phyloP scores from a whole-genome alignment of 1,140 invertebrate genomes.

The Gryon sp. region DNA sequence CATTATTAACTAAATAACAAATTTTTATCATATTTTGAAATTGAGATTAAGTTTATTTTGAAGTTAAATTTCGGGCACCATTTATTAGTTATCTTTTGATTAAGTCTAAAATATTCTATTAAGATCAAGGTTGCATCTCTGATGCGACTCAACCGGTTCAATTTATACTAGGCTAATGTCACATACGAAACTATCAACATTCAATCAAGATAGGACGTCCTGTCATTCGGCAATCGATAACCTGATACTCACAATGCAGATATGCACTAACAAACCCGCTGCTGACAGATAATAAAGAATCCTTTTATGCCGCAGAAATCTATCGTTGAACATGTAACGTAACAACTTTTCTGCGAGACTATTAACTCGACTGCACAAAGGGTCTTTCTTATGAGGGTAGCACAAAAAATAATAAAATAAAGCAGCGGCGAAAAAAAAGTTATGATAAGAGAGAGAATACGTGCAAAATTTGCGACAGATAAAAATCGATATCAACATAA shows the following conservation, averaged over 20 bases:
- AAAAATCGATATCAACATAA: conserved; percentile 35
- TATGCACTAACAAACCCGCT: conserved; percentile 9
- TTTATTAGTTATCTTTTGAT: too few species aligned
- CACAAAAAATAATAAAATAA: conserved; percentile 1
- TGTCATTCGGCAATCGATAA: conserved; percentile 43
- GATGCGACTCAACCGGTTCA: too few species aligned
- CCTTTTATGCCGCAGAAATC: conserved; percentile 17
- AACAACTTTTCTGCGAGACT: conserved; percentile 25
- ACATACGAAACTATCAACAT: conserved; percentile 36
- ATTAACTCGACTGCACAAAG: conserved; percentile 34
- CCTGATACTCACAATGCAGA: conserved; percentile 19
- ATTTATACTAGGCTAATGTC: too few species aligned
- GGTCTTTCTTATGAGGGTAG: not conserved
- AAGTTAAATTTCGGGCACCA: too few species aligned
- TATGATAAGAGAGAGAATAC: conserved; percentile 7
- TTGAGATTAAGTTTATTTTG: too few species aligned
- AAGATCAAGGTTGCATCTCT: too few species aligned
- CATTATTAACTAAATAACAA: too few species aligned
- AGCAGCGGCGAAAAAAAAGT: conserved; percentile 3
- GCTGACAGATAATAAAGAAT: conserved; percentile 32
- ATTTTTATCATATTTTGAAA: too few species aligned
- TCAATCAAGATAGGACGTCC: conserved; percentile 34
- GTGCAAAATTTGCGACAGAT: too few species aligned
- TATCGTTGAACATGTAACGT: conserved; percentile 27
- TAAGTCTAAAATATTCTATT: too few species aligned